These are phyloP conservation scores for Takifugu ocellatus DNA, from an alignment of 2,797 vertebrate genomes.

Conservation along the genomic window DNA sequence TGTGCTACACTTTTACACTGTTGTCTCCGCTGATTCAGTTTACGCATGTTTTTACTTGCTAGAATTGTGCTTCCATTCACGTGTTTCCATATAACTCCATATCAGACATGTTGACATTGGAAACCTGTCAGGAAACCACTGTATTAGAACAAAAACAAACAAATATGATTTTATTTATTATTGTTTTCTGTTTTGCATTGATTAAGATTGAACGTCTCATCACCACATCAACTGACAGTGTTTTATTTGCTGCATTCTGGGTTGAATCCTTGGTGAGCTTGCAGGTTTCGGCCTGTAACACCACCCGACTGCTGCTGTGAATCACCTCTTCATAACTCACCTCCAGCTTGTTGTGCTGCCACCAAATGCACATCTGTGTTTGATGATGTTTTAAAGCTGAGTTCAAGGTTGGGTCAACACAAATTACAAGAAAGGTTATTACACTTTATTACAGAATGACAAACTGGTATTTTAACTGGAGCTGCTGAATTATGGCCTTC, in stretches of 20 bases:
- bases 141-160: background rate
- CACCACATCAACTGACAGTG: conserved; percentile 21
- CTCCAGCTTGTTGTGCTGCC: conserved; percentile 13
- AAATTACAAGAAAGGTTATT: conserved; percentile 48
- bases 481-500: conserved; percentile 33
- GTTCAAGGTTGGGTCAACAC: conserved; percentile 50
- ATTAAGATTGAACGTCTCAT: conserved; percentile 20
- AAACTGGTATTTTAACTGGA: conserved; percentile 48
- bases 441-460: conserved; percentile 42
- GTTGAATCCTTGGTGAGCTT: background rate
- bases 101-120: too few species aligned
- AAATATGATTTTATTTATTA: background rate
- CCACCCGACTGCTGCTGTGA: background rate
- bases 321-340: conserved; percentile 10
- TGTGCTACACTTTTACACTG: conserved; percentile 3
- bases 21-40: background rate
- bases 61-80: too few species aligned
- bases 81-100: too few species aligned
- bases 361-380: conserved; percentile 53
- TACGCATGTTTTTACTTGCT: too few species aligned
- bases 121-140: too few species aligned
- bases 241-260: conserved; percentile 8
- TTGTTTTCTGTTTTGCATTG: conserved; percentile 9
- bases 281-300: background rate
- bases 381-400: conserved; percentile 47